These are phyloP conservation scores for Sandelia bainsii DNA, from an alignment of 2,797 vertebrate species.

Conservation along the genomic window DNA sequence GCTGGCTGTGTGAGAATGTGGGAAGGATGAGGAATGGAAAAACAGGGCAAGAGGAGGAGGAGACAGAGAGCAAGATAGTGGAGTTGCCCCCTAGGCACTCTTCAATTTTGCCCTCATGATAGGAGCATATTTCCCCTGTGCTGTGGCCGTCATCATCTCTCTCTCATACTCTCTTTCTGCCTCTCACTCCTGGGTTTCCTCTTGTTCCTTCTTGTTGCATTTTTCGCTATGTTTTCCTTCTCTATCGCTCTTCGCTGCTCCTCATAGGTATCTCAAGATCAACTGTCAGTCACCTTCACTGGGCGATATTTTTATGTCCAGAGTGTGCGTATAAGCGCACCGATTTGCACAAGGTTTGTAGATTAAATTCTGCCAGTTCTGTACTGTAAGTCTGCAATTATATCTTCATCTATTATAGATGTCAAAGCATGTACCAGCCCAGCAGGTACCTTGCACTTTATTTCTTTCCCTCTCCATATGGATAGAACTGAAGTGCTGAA, in stretches of 20 bases:
- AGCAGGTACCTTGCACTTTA: slow-evolving; percentile 21
- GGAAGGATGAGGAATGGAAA: slow-evolving; percentile 48
- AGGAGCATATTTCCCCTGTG: slow-evolving; percentile 77
- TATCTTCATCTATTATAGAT: slow-evolving; percentile 32
- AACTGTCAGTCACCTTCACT: slow-evolving; percentile 26
- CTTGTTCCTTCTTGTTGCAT: slow-evolving; percentile 12
- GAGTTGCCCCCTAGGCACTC: slow-evolving; percentile 70
- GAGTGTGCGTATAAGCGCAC: slow-evolving; percentile 3
- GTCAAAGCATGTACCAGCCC: slow-evolving; percentile 12
- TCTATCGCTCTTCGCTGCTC: slow-evolving; percentile 12
- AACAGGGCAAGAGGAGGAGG: slow-evolving; percentile 64
- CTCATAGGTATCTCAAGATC: slow-evolving; percentile 19
- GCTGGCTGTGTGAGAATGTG: slow-evolving; percentile 19
- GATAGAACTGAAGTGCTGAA: slow-evolving; percentile 17
- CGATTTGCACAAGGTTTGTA: slow-evolving; percentile 20
- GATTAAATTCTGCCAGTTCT: slow-evolving; percentile 19
- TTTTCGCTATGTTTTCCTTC: slow-evolving; percentile 10
- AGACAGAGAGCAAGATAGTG: slow-evolving; percentile 47
- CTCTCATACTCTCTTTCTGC: slow-evolving; percentile 8
- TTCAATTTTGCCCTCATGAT: slow-evolving; percentile 75
- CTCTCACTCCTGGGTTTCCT: slow-evolving; percentile 23
- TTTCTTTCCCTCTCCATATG: background rate
- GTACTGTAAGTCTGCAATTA: slow-evolving; percentile 10
- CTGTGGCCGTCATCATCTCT: slow-evolving; percentile 63
- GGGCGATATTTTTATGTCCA: slow-evolving; percentile 25